phyloP scores from a whole-genome alignment of 2,888 invertebrate genomes.

The Mythimna impura region DNA sequence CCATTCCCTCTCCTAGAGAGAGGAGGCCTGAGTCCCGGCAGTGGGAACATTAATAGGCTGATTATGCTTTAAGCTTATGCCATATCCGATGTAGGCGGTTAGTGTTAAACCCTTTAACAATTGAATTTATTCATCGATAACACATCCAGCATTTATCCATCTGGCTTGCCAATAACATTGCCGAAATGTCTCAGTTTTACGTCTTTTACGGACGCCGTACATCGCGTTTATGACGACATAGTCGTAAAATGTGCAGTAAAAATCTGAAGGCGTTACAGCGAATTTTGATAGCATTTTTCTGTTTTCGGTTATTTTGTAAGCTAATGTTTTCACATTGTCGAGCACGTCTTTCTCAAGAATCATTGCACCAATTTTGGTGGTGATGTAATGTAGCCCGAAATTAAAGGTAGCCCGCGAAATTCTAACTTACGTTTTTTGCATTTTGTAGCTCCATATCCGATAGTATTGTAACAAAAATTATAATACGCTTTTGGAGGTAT shows the following conservation, averaged over 20 bases:
- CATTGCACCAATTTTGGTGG: background rate
- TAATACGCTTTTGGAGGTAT: too few relatives aligned
- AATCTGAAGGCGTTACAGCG: conserved; percentile 16
- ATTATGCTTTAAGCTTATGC: too few relatives aligned
- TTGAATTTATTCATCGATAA: background rate
- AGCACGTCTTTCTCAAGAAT: background rate
- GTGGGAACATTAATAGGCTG: too few relatives aligned
- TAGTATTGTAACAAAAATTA: too few relatives aligned
- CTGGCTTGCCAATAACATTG: conserved; percentile 43
- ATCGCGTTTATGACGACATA: conserved; percentile 42
- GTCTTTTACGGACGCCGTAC: conserved; percentile 28
- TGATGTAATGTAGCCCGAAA: too few relatives aligned
- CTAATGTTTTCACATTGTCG: background rate
- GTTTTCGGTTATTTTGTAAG: conserved; percentile 16
- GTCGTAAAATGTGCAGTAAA: conserved; percentile 45
- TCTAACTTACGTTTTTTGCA: too few relatives aligned
- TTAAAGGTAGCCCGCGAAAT: too few relatives aligned
- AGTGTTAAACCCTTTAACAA: background rate
- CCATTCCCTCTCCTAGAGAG: too few relatives aligned
- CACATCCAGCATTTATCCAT: conserved; percentile 8
- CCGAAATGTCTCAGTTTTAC: conserved; percentile 35
- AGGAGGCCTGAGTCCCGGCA: too few relatives aligned
- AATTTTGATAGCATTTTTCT: conserved; percentile 27
- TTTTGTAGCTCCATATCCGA: too few relatives aligned
- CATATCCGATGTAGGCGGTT: too few relatives aligned